Evolutionary conservation across 2,113 vertebrate genomes (phyloP).

Genomic region (Halichoerus grypus): DNA sequence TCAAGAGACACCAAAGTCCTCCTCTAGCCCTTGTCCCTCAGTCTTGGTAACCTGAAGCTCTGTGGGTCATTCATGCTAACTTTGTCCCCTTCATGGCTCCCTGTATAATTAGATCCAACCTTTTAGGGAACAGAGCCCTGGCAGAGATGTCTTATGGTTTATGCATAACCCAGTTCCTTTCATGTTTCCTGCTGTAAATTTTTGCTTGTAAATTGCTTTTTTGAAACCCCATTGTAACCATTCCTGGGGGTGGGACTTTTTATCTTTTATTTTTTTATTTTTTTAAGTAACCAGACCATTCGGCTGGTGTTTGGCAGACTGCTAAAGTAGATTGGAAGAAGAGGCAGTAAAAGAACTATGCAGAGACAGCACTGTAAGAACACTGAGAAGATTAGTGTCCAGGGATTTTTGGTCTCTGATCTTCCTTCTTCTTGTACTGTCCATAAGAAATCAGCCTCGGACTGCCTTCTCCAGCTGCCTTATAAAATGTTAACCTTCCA

Average conservation of each 20-base stretch:
- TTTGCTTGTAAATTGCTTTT: constrained; percentile 70
- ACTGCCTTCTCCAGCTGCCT: not conserved
- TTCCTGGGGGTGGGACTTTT: constrained; percentile 10
- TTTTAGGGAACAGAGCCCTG: constrained; percentile 46
- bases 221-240: constrained; percentile 55
- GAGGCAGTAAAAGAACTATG: not conserved
- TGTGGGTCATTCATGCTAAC: not conserved
- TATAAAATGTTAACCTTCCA: not conserved
- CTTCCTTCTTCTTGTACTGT: not conserved
- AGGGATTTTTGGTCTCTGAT: not conserved
- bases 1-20: not conserved
- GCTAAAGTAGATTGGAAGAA: not conserved
- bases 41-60: not conserved
- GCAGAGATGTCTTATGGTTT: constrained; percentile 53
- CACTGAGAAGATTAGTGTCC: not conserved
- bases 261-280: not conserved
- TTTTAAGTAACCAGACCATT: not conserved
- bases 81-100: not conserved
- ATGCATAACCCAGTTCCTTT: constrained; percentile 58
- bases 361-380: not conserved
- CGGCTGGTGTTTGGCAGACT: constrained; percentile 13
- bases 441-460: not conserved
- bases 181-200: constrained; percentile 56
- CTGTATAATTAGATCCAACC: constrained; percentile 37
- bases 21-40: not conserved